These are phyloP conservation scores for Rhinolophus ferrumequinum DNA, from an alignment of 2,113 vertebrate genomes.

Conservation along the genomic window DNA sequence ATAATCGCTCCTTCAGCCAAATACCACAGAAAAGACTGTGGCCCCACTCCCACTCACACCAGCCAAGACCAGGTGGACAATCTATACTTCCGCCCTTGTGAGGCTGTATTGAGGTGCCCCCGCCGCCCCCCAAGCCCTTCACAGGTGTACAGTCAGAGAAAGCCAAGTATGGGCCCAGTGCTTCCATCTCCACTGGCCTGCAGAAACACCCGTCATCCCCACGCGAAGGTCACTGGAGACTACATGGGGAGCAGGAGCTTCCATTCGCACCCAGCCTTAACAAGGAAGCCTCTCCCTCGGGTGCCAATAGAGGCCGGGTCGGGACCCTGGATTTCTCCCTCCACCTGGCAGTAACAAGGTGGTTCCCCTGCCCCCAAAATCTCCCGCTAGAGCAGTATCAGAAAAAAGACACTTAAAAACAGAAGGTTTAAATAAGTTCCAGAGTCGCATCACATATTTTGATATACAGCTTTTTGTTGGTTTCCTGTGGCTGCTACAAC, in stretches of 20 bases:
- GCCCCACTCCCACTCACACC: background rate
- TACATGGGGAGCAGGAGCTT: background rate
- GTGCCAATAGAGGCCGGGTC: background rate
- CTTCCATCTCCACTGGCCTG: background rate
- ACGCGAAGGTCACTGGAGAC: too few relatives aligned
- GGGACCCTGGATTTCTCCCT: background rate
- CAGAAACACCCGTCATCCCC: background rate
- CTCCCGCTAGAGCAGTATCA: background rate
- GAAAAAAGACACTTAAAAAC: background rate
- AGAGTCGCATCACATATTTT: background rate
- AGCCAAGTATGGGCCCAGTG: too few relatives aligned
- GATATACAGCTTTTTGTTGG: background rate
- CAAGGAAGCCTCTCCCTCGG: background rate
- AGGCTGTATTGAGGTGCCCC: background rate
- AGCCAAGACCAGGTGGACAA: background rate
- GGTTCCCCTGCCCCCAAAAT: background rate
- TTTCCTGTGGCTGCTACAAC: background rate
- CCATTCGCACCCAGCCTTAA: background rate
- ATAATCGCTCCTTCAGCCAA: background rate
- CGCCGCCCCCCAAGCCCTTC: too few relatives aligned
- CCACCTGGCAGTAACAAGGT: background rate
- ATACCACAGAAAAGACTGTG: background rate
- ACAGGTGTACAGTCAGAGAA: background rate
- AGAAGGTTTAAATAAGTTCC: background rate
- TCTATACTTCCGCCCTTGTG: background rate